A percentile compares a stretch with the other conserved stretches of the same genome.
Evolutionary conservation across 2,888 invertebrate genomes (phyloP).

Genomic region (Mamestra brassicae): DNA sequence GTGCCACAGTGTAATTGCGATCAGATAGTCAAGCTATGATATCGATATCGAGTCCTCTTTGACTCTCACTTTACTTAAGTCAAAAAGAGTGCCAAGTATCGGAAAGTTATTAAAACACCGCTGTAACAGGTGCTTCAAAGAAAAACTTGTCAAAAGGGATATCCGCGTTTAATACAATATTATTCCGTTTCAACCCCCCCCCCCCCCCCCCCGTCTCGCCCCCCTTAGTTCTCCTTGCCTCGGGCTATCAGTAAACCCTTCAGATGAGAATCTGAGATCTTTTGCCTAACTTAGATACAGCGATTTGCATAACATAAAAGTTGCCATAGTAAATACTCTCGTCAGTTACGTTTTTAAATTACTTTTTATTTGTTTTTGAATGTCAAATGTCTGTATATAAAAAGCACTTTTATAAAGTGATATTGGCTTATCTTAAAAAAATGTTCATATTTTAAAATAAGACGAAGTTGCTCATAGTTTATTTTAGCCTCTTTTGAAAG

Average conservation of each 20-base stretch:
- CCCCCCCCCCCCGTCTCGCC: background rate
- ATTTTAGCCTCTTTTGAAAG: background rate
- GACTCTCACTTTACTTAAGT: conserved; percentile 25
- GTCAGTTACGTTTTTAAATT: conserved; percentile 40
- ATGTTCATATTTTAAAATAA: background rate
- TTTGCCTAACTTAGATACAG: conserved; percentile 66
- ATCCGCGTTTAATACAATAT: conserved; percentile 65
- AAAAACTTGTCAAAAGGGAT: conserved; percentile 70
- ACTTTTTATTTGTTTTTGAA: conserved; percentile 41
- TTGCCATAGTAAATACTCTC: conserved; percentile 45
- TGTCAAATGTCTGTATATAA: conserved; percentile 20
- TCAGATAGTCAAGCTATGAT: conserved; percentile 4
- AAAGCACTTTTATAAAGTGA: conserved; percentile 14
- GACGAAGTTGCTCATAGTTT: background rate
- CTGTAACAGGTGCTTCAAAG: conserved; percentile 71
- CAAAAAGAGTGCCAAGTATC: conserved; percentile 44
- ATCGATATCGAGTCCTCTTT: conserved; percentile 20
- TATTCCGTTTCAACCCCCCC: conserved; percentile 61
- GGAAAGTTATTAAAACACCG: conserved; percentile 56
- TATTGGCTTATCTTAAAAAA: background rate
- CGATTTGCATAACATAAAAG: conserved; percentile 67
- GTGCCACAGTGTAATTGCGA: background rate
- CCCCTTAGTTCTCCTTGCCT: too few species aligned
- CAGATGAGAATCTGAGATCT: conserved; percentile 57
- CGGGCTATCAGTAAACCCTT: conserved; percentile 60